phyloP scores from a whole-genome alignment of 2,113 vertebrate genomes.

The Castor canadensis region DNA sequence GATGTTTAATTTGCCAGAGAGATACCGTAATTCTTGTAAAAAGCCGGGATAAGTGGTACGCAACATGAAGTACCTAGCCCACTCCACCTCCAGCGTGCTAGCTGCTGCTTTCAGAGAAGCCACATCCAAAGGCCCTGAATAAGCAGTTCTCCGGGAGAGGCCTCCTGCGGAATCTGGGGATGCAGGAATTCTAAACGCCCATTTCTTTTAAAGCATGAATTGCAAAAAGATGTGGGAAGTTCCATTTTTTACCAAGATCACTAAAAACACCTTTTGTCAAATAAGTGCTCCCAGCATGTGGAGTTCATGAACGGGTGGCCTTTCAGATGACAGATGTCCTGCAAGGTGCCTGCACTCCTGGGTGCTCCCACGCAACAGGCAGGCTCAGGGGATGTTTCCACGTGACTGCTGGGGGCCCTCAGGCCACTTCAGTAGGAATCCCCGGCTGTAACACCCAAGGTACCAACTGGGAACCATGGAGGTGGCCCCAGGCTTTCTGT shows the following conservation, averaged over 20 bases:
- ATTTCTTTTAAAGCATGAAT: not conserved
- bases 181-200: not conserved
- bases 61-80: accelerated
- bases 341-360: accelerated
- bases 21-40: accelerated
- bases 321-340: accelerated
- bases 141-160: not conserved
- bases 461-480: accelerated
- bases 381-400: accelerated
- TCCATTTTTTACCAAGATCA: not conserved
- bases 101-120: not conserved
- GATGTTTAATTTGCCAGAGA: too few species aligned
- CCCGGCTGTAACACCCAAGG: accelerated
- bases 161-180: not conserved
- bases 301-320: not conserved
- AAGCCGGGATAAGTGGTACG: accelerated
- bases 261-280: not conserved
- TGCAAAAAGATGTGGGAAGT: not conserved
- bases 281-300: accelerated
- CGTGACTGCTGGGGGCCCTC: accelerated
- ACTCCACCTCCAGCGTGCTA: accelerated
- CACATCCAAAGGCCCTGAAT: not conserved
- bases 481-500: not conserved
- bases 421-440: accelerated
- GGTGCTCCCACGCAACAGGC: not conserved